Percentiles rank a stretch among this genome's conserved stretches.
These are phyloP conservation scores for Morelia viridis DNA, from an alignment of 2,797 vertebrate species.

Conservation along the genomic window DNA sequence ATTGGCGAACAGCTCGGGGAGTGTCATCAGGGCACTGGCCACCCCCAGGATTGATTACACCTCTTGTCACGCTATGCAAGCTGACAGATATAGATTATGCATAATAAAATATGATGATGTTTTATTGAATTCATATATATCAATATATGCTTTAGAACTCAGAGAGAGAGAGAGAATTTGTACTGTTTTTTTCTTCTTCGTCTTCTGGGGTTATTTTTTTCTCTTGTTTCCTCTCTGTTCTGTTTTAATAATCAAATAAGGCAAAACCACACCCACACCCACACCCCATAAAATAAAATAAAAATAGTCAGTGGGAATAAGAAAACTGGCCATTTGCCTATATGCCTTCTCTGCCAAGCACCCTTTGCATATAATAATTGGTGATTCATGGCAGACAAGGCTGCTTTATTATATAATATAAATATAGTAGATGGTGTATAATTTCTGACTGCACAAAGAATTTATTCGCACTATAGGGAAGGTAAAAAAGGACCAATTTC, in stretches of 20 bases:
- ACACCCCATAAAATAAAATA: not conserved
- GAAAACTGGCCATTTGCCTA: not conserved
- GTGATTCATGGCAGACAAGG: not conserved
- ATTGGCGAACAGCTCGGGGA: too few species aligned
- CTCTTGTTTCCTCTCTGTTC: not conserved
- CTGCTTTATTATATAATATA: not conserved
- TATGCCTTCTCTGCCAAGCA: not conserved
- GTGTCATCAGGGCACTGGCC: too few species aligned
- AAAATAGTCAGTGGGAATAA: not conserved
- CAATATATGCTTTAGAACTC: too few species aligned
- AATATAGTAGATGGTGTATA: not conserved
- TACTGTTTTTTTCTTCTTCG: too few species aligned
- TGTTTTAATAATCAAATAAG: not conserved
- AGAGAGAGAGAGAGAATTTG: too few species aligned
- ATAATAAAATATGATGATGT: too few species aligned
- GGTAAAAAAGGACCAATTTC: not conserved
- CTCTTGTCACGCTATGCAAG: too few species aligned
- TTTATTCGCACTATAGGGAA: not conserved
- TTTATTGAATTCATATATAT: not conserved
- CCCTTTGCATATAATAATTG: not conserved
- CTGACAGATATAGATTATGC: too few species aligned
- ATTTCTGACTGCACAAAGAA: not conserved
- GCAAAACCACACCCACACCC: not conserved
- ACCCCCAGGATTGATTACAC: too few species aligned
- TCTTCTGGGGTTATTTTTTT: not conserved